Conservation (phyloP, 2,113 vertebrate species). For the Corythoichthys haematopterus region DNA sequence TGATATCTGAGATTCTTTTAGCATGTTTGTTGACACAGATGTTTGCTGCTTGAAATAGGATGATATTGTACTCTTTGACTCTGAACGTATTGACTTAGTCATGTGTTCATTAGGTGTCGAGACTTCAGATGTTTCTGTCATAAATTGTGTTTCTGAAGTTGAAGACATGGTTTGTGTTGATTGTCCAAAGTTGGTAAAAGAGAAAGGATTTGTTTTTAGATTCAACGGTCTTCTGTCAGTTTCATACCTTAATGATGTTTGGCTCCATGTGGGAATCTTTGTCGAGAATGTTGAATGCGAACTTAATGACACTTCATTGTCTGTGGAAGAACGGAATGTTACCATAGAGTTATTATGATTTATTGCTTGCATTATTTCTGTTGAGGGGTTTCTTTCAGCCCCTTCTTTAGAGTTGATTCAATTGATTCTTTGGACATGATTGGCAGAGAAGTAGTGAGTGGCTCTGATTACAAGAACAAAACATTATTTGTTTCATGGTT, state of each 20-base stretch:
- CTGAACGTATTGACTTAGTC: not conserved
- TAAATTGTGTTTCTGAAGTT: not conserved
- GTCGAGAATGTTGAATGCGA: not conserved
- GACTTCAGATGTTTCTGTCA: not conserved
- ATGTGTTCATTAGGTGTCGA: not conserved
- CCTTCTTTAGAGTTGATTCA: not conserved
- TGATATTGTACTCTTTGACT: too few species aligned
- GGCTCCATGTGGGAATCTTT: not conserved
- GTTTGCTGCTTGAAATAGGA: too few species aligned
- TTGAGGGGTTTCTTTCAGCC: not conserved
- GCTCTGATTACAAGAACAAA: not conserved
- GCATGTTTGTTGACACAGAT: too few species aligned
- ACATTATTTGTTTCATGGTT: not conserved
- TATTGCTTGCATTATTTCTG: not conserved
- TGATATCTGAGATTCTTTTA: too few species aligned
- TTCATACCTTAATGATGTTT: not conserved
- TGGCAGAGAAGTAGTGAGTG: not conserved
- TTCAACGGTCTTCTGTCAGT: not conserved
- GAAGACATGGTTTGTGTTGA: not conserved
- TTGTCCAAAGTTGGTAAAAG: rapidly evolving
- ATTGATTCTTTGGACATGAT: not conserved
- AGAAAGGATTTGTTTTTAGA: rapidly evolving
- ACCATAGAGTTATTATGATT: not conserved
- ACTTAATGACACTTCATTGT: rapidly evolving
- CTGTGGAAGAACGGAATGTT: not conserved